Evolutionary conservation across 1,140 invertebrate species (phyloP), one percentile per base, ranked within the genome.

Genomic region (Halictus rubicundus): DNA sequence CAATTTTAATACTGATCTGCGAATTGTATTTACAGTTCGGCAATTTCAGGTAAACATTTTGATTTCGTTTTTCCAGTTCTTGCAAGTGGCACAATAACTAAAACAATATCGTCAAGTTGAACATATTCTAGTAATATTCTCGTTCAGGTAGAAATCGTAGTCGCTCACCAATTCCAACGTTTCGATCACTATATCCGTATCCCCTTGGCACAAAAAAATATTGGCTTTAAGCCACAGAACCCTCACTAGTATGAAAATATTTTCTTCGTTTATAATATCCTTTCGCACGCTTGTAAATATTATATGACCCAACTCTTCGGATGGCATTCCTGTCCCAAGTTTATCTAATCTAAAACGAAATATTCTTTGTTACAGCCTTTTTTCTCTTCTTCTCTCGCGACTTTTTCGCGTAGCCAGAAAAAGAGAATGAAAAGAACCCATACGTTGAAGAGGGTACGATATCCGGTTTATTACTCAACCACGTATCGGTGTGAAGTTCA

Each of bases 401-500:
- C 5, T 32, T 32, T 32, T 32, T 5, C 2, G 32, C 5, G 32
- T 32, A 32, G 32, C 32, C 32, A 32, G 72, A 64, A 14, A 9
- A 3, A 57, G 14, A 68, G 42, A 65, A 83, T 70, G 5, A 65
- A 9, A 52, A n/a, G 12, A 19, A n/a, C 57, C 64, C 68, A 71
- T 88, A 89, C 88, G 85, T 89, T 59, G 88, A 72, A 21, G 65
- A 74, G 60, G 91, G 91, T 78, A 94, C 88, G 42, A 92, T 88
- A 68, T 94, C 90, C 21, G 94, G 94, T 87, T 94, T 94, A 74
- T 91, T 91, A 61, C 89, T 90, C 8, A 95, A 80, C 93, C 94
- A 95, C 80, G 92, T 92, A 89, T 95, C 94, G 0, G 95, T 92
- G 75, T 91, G 90, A 60, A 96, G 91, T 93, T 96, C 96, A 73